phyloP scores from a whole-genome alignment of 2,113 vertebrate genomes.

The Isichthys henryi region DNA sequence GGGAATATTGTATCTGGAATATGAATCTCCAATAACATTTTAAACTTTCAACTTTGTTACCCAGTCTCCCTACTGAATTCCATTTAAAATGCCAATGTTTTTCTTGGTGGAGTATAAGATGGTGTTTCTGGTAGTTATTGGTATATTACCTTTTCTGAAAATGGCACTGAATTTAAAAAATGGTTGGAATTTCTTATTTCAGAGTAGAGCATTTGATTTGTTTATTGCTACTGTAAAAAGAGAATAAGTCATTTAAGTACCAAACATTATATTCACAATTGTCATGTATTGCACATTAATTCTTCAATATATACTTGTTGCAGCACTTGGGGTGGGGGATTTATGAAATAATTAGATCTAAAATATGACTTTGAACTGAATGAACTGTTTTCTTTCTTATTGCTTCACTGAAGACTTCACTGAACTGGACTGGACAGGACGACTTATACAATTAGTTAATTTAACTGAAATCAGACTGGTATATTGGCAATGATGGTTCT shows the following conservation, averaged over 20 bases:
- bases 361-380: constrained; percentile 28
- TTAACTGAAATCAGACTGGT: constrained; percentile 24
- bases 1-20: not conserved
- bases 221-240: not conserved
- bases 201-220: not conserved
- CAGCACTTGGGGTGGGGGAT: constrained; percentile 9
- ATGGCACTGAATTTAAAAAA: constrained; percentile 10
- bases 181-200: not conserved
- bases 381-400: constrained; percentile 52
- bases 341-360: constrained; percentile 24
- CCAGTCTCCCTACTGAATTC: not conserved
- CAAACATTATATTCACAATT: not conserved
- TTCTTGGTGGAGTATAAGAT: not conserved
- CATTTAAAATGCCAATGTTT: not conserved
- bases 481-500: constrained; percentile 19
- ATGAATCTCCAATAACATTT: not conserved
- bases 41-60: not conserved
- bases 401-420: constrained; percentile 50
- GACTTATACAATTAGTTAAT: constrained; percentile 20
- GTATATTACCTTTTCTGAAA: not conserved
- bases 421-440: constrained; percentile 38
- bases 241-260: not conserved
- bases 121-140: not conserved
- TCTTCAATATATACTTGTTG: not conserved
- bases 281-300: not conserved